Evolutionary conservation across 1,140 invertebrate species (phyloP).

Genomic region (Caenorhabditis tropicalis): DNA sequence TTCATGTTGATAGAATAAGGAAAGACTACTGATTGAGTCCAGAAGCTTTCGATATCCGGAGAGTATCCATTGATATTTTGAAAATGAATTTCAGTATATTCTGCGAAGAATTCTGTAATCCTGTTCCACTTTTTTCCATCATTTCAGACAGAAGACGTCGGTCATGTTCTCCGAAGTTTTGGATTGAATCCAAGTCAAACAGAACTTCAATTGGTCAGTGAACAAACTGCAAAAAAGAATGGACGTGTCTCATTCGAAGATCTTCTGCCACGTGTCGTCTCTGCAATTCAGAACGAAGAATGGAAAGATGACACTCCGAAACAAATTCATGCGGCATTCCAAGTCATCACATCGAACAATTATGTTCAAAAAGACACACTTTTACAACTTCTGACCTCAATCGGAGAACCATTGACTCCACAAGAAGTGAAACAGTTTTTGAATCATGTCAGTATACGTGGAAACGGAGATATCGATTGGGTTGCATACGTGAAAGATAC

Average conservation of each 20-base stretch:
- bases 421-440: slow-evolving; percentile 49
- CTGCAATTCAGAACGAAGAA: slow-evolving; percentile 40
- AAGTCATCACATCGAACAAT: slow-evolving; percentile 16
- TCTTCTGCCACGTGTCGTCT: slow-evolving; percentile 5
- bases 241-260: slow-evolving; percentile 40
- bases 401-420: slow-evolving; percentile 34
- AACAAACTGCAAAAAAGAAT: slow-evolving; percentile 36
- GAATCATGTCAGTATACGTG: slow-evolving; percentile 16
- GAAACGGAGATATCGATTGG: slow-evolving; percentile 46
- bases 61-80: no score
- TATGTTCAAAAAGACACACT: slow-evolving; percentile 13
- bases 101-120: background rate
- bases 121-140: background rate
- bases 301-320: slow-evolving; percentile 38
- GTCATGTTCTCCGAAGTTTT: background rate
- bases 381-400: slow-evolving; percentile 9
- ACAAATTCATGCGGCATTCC: slow-evolving; percentile 13
- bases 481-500: slow-evolving; percentile 22
- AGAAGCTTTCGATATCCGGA: no score
- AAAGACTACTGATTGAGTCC: no score
- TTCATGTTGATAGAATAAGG: no score
- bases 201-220: slow-evolving; percentile 13
- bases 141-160: slow-evolving; percentile 3
- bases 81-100: no score
- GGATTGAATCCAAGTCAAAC: slow-evolving; percentile 35